These are phyloP conservation scores for Drosophila nigricruria DNA, from an alignment of 2,888 invertebrate genomes.

Conservation along the genomic window DNA sequence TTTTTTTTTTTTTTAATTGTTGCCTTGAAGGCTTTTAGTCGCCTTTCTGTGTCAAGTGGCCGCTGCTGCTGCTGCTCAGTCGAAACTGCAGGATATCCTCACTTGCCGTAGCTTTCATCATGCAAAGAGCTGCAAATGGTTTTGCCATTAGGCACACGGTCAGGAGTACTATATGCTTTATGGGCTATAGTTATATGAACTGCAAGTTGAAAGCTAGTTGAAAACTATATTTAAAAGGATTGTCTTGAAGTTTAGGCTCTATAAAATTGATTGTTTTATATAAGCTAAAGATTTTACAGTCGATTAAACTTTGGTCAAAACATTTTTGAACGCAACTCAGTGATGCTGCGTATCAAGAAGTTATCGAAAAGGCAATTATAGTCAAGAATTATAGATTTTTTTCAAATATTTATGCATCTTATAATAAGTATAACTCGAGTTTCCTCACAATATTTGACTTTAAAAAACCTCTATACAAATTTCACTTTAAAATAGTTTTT, in stretches of 20 bases:
- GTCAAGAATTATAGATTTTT: no score
- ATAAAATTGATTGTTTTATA: no score
- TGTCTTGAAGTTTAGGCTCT: background rate
- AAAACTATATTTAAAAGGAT: background rate
- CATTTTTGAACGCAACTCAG: no score
- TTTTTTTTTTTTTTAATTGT: slow-evolving; percentile 8
- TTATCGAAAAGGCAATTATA: no score
- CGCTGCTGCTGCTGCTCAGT: slow-evolving; percentile 1
- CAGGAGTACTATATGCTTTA: background rate
- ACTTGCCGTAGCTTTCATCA: slow-evolving; percentile 43
- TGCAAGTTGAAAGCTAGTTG: background rate
- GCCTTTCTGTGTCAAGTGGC: slow-evolving; percentile 58
- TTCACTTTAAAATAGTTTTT: background rate
- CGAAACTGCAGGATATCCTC: slow-evolving; percentile 55
- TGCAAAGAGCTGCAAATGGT: slow-evolving; percentile 47
- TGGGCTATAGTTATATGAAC: background rate
- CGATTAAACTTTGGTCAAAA: no score
- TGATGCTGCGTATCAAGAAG: background rate
- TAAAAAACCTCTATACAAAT: no score
- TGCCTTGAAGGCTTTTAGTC: slow-evolving; percentile 51
- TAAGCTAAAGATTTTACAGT: no score
- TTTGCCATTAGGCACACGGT: slow-evolving; percentile 50
- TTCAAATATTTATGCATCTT: background rate
- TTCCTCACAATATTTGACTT: background rate
- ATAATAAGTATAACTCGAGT: background rate